Base-by-base conservation (phyloP, 2,113 vertebrate species). In the Hippoglossus stenolepis region DNA sequence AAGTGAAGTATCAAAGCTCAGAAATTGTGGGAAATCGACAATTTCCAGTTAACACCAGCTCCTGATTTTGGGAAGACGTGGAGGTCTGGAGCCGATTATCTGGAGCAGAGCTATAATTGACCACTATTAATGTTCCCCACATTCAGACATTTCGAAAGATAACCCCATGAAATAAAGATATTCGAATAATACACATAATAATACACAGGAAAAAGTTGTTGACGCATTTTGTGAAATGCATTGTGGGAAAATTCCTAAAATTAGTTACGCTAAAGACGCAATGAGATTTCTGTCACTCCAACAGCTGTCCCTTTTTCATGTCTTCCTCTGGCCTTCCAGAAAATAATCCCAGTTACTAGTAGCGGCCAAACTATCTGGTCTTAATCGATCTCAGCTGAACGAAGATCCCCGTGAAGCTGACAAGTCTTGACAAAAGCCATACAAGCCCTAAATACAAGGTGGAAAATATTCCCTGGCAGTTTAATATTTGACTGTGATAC, bases 361-460 rank as follows among this genome's bases (percentile, higher is more conserved):
- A 4, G 18, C 49, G 5, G 49, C 49, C 49, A 51, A 28, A 31
- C 26, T 31, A 60, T 49, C 38, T 67, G 38, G 12, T 51, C 56
- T 23, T 58, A 18, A 72, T 57, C 38, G 43, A 15, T 35, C n/a
- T 20, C 20, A 14, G 11, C 15, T 24, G 6, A 9, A 13, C 45
- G 45, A 31, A 60, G 28, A 53, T 56, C 23, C 35, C 31, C 45
- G 56, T 59, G 45, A 60, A 28, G 43, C 45, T 67, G 64, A 72
- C 64, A 70, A 12, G 60, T 17, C 5, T 4, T 47, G 3, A 47
- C 45, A 47, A 47, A 47, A 47, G 45, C 45, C 45, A 3, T 43
- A 8, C 47, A 24, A 57, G 45, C 31, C n/a, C 24, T 40, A 35
- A 43, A 77, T 57, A 57, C 21, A 58, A 45, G 54, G 35, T 12